Conservation (phyloP, 2,888 invertebrate genomes). For the Ophion obscuratus region DNA sequence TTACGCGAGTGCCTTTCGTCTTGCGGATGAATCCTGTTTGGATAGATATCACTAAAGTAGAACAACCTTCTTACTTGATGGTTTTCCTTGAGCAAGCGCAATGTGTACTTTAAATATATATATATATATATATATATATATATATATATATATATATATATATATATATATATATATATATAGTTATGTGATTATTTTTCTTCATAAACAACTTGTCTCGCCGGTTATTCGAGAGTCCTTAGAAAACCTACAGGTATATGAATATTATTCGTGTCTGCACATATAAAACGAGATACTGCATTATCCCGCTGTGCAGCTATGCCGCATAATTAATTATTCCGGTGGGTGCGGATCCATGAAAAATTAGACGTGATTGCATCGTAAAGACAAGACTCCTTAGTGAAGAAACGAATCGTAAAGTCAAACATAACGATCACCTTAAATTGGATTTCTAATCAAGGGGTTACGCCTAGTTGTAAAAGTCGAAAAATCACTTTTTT, state of each 20-base stretch:
- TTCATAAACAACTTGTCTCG: constrained; percentile 44
- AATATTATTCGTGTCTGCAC: constrained; percentile 32
- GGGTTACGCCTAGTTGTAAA: no score
- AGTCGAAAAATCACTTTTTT: no score
- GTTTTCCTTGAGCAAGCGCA: constrained; percentile 35
- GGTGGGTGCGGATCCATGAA: constrained; percentile 10
- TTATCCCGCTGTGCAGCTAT: constrained; percentile 26
- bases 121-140: constrained; percentile 12
- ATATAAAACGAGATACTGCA: constrained; percentile 24
- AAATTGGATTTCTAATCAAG: no score
- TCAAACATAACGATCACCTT: no score
- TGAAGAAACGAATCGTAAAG: neutral
- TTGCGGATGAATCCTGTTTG: constrained; percentile 64
- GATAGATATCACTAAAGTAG: constrained; percentile 65
- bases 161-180: constrained; percentile 19
- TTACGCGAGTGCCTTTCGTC: constrained; percentile 62
- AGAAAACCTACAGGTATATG: constrained; percentile 32
- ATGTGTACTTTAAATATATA: constrained; percentile 20
- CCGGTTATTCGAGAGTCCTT: constrained; percentile 49
- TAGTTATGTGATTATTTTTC: constrained; percentile 36
- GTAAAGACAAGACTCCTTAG: neutral
- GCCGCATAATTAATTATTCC: constrained; percentile 24
- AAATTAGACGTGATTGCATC: neutral
- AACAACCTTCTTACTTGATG: constrained; percentile 62
- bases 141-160: constrained; percentile 21